Conservation (phyloP, 1,140 invertebrate species). For the Ridgeia piscesae region DNA sequence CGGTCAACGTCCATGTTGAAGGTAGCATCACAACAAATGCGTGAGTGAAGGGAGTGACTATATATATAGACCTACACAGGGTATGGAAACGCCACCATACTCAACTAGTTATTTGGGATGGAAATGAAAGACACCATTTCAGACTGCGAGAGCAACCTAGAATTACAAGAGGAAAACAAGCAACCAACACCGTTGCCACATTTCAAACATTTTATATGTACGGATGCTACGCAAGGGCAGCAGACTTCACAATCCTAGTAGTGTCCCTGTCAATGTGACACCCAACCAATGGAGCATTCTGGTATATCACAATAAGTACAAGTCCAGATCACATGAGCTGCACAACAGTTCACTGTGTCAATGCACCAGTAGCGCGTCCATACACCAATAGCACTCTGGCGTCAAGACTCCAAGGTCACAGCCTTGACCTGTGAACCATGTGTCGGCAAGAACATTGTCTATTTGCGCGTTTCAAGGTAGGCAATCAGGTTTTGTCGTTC, state of each 20-base stretch:
- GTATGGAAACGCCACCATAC: neutral
- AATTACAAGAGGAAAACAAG: neutral
- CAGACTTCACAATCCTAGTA: neutral
- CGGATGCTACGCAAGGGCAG: neutral
- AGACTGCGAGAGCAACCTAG: neutral
- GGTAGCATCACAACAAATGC: neutral
- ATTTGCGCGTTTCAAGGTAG: conserved; percentile 66
- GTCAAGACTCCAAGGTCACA: neutral
- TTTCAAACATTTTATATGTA: conserved; percentile 4
- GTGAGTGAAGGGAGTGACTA: neutral
- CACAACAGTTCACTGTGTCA: neutral
- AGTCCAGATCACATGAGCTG: neutral
- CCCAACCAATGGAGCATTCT: neutral
- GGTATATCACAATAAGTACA: neutral
- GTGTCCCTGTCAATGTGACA: neutral
- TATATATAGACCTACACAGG: neutral
- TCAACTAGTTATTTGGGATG: neutral
- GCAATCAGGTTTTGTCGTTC: conserved; percentile 96
- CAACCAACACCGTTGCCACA: neutral
- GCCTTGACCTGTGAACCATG: neutral
- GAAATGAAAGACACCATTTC: neutral
- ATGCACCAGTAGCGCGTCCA: neutral
- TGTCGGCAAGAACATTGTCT: neutral
- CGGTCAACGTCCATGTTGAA: too few species aligned
- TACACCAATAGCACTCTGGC: neutral